A percentile compares a stretch with the other conserved stretches of the same genome.
Evolutionary conservation across 2,113 vertebrate genomes (phyloP).

Genomic region (Mus pahari): DNA sequence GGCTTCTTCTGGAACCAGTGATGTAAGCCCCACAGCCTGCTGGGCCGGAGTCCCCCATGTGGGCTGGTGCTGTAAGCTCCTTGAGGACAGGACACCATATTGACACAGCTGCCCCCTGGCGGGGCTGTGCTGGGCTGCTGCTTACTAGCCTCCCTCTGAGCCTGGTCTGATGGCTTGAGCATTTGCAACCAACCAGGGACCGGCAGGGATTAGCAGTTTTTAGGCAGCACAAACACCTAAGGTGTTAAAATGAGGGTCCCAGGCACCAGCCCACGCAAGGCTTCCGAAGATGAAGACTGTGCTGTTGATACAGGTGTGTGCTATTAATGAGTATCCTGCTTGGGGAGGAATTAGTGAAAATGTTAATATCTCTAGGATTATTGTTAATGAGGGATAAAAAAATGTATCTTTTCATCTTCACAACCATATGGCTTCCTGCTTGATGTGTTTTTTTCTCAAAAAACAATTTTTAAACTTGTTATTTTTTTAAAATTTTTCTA

Average conservation of each 20-base stretch:
- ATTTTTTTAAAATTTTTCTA: neutral
- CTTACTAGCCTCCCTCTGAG: neutral
- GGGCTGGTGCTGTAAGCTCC: neutral
- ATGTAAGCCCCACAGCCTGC: neutral
- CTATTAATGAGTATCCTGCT: constrained; percentile 63
- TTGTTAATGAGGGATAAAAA: constrained; percentile 63
- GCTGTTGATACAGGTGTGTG: constrained; percentile 58
- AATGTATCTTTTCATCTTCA: constrained; percentile 53
- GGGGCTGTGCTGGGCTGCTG: neutral
- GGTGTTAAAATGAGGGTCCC: constrained; percentile 37
- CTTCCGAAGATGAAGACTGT: neutral
- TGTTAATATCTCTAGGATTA: constrained; percentile 63
- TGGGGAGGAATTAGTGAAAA: constrained; percentile 53
- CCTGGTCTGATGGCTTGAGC: neutral
- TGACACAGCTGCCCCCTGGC: neutral
- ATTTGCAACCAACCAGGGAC: neutral
- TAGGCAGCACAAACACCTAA: constrained; percentile 3
- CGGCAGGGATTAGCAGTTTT: constrained; percentile 45
- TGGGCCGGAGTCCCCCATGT: neutral
- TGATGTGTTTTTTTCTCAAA: neutral
- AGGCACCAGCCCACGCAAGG: neutral
- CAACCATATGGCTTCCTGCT: constrained; percentile 57
- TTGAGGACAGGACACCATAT: neutral
- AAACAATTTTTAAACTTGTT: constrained; percentile 36
- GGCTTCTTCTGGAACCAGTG: too few species aligned